Percentiles rank a stretch among this genome's conserved stretches.
Evolutionary conservation across 1,140 invertebrate species (phyloP).

Genomic region (Euura lappo): DNA sequence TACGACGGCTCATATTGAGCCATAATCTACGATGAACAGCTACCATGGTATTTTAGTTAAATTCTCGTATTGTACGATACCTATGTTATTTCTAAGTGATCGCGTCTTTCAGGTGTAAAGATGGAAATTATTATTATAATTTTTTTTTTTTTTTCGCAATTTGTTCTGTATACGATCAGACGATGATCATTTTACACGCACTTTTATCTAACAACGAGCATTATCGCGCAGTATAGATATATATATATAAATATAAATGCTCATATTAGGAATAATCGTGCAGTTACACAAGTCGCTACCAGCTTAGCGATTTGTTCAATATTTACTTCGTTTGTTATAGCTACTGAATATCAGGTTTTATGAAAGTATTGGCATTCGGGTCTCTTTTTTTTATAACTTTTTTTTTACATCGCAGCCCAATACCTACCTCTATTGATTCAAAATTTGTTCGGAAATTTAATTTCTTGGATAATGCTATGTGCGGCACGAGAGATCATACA

Average conservation of each 20-base stretch:
- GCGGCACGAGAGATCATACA: slow-evolving; percentile 21
- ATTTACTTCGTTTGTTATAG: background rate
- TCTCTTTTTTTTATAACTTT: slow-evolving; percentile 18
- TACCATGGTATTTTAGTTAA: slow-evolving; percentile 50
- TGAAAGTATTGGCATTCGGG: background rate
- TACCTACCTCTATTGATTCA: too few species aligned
- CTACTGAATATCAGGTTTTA: background rate
- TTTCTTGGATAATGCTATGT: background rate
- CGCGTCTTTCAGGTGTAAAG: background rate
- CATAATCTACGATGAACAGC: slow-evolving; percentile 34
- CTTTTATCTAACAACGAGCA: slow-evolving; percentile 12
- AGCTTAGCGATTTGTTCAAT: background rate
- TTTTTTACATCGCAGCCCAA: background rate
- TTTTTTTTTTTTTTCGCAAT: slow-evolving; percentile 9
- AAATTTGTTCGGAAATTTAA: background rate
- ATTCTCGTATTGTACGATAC: slow-evolving; percentile 40
- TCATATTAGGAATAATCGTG: background rate
- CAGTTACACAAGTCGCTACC: background rate
- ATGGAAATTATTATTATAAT: background rate
- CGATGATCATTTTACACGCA: slow-evolving; percentile 14
- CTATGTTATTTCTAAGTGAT: slow-evolving; percentile 14
- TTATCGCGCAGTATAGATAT: background rate
- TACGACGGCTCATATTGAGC: slow-evolving; percentile 55
- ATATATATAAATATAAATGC: background rate
- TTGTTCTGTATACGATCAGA: slow-evolving; percentile 7